A percentile compares a stretch with the other conserved stretches of the same genome.
phyloP scores from a whole-genome alignment of 2,888 invertebrate species.

The Girardia tigrina region DNA sequence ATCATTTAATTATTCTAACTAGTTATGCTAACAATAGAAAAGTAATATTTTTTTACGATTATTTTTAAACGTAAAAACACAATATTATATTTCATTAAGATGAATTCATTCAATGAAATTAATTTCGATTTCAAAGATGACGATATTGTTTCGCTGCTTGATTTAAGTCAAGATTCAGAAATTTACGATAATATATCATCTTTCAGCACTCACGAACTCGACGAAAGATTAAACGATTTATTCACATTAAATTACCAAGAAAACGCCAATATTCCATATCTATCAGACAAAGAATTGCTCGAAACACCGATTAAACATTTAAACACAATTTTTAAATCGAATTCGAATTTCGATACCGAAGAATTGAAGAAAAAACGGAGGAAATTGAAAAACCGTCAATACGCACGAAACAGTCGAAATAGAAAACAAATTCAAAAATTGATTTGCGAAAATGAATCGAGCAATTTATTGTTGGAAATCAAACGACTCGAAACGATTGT shows the following conservation, averaged over 20 bases:
- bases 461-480: not conserved
- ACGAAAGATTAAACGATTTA: not conserved
- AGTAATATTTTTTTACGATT: too few relatives aligned
- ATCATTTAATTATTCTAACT: too few relatives aligned
- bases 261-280: not conserved
- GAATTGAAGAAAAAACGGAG: not conserved
- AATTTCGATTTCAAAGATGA: not conserved
- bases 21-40: too few relatives aligned
- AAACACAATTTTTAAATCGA: not conserved
- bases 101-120: not conserved
- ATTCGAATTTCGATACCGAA: not conserved
- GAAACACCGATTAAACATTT: not conserved
- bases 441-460: not conserved
- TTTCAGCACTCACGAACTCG: not conserved
- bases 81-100: not conserved
- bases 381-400: not conserved
- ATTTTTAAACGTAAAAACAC: too few relatives aligned
- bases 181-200: not conserved
- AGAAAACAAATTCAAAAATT: slow-evolving; percentile 4
- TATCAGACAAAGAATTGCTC: not conserved
- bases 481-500: not conserved
- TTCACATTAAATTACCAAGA: not conserved
- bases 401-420: not conserved
- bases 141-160: not conserved
- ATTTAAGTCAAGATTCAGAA: not conserved